phyloP scores from a whole-genome alignment of 1,140 invertebrate species.

The Anagrus nilaparvatae region DNA sequence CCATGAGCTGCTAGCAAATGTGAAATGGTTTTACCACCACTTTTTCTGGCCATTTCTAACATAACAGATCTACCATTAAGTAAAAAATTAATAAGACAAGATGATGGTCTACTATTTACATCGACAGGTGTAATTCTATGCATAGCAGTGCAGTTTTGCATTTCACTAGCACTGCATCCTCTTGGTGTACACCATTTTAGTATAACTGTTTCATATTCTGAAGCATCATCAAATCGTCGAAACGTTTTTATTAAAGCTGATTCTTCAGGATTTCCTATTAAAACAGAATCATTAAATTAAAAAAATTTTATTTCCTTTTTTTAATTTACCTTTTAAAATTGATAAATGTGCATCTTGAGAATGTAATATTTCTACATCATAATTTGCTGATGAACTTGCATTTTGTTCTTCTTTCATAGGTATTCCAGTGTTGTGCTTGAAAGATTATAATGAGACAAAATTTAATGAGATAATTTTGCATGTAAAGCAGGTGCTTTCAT shows the following conservation, averaged over 20 bases:
- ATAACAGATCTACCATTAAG: constrained; percentile 88
- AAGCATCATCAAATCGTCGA: constrained; percentile 48
- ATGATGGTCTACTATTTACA: constrained; percentile 88
- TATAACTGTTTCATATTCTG: constrained; percentile 67
- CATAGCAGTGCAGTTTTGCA: constrained; percentile 71
- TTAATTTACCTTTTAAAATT: constrained; percentile 52
- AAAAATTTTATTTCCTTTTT: too few species aligned
- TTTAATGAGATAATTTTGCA: constrained; percentile 60
- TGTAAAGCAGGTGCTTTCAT: constrained; percentile 52
- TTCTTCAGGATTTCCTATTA: constrained; percentile 35
- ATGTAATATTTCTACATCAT: constrained; percentile 95
- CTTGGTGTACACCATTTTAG: constrained; percentile 94
- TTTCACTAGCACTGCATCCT: constrained; percentile 64
- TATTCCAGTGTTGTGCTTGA: constrained; percentile 91
- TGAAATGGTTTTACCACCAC: constrained; percentile 79
- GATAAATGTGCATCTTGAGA: constrained; percentile 71
- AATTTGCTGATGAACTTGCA: constrained; percentile 93
- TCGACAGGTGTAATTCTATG: constrained; percentile 91
- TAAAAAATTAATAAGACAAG: constrained; percentile 93
- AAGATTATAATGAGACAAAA: constrained; percentile 80
- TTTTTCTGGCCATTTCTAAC: constrained; percentile 83
- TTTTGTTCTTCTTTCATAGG: constrained; percentile 99
- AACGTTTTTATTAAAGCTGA: constrained; percentile 37
- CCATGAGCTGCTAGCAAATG: constrained; percentile 90
- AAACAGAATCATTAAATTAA: background rate